These are phyloP conservation scores for Chondrosia reniformis DNA, from an alignment of 37 sponge, comb jelly and placozoan species.

Conservation along the genomic window DNA sequence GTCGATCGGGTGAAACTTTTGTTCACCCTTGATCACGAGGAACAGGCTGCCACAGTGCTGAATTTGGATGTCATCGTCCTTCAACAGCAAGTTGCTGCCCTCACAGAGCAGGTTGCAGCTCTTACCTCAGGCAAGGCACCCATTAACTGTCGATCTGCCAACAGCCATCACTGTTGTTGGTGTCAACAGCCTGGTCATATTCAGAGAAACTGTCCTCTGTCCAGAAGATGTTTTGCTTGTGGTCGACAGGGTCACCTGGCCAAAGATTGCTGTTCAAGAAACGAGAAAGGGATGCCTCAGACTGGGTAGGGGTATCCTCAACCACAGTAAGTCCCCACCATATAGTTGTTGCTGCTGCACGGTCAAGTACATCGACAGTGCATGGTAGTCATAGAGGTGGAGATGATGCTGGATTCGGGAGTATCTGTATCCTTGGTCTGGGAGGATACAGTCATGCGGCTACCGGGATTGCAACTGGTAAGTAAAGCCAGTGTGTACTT, in stretches of 20 bases:
- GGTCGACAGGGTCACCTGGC: slow-evolving; percentile 21
- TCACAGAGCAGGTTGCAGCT: slow-evolving; percentile 33
- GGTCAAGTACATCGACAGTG: too few relatives aligned
- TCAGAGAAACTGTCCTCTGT: slow-evolving; percentile 15
- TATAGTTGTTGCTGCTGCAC: neutral
- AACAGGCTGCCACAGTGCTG: neutral
- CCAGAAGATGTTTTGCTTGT: slow-evolving; percentile 14
- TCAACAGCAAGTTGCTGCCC: neutral
- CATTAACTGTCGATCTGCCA: neutral
- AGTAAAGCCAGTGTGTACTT: too few relatives aligned
- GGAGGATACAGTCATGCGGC: too few relatives aligned
- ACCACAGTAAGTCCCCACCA: neutral
- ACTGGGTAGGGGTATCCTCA: slow-evolving; percentile 21
- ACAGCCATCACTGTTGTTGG: neutral
- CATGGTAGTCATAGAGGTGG: too few relatives aligned
- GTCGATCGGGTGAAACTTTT: slow-evolving; percentile 15
- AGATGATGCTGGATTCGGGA: too few relatives aligned
- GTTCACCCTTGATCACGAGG: neutral
- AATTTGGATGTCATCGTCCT: neutral
- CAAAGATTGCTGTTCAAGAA: slow-evolving; percentile 6
- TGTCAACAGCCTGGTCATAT: slow-evolving; percentile 17
- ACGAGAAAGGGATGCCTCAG: slow-evolving; percentile 14
- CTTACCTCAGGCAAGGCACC: neutral
- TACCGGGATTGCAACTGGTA: too few relatives aligned
- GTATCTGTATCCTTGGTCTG: too few relatives aligned